These are phyloP conservation scores for Paedocypris sp. DNA, from an alignment of 2,113 vertebrate genomes.

Conservation along the genomic window DNA sequence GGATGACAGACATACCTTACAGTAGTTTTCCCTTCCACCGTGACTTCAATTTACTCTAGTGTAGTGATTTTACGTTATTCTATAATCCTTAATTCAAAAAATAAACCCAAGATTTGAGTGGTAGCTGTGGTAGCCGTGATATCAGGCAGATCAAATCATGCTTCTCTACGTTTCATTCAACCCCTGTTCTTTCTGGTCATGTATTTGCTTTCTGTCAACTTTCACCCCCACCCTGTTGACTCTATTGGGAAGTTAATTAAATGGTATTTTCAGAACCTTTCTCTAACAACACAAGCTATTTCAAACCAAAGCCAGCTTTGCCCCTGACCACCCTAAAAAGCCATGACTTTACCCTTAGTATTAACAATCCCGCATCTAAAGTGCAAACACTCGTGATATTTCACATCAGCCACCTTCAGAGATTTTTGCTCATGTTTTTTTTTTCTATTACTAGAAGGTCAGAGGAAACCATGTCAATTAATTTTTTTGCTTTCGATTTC, in stretches of 20 bases:
- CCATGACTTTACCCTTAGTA: not conserved
- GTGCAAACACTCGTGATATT: slow-evolving; percentile 15
- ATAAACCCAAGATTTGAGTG: too few species aligned
- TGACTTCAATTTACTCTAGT: too few species aligned
- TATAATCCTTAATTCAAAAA: too few species aligned
- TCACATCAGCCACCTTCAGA: not conserved
- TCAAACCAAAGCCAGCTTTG: not conserved
- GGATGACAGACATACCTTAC: not conserved
- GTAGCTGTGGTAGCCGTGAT: too few species aligned
- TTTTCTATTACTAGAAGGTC: not conserved
- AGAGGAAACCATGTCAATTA: not conserved
- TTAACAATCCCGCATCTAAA: slow-evolving; percentile 9
- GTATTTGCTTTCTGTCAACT: not conserved
- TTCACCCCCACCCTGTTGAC: not conserved
- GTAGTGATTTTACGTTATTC: too few species aligned
- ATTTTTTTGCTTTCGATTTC: not conserved
- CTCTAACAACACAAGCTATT: not conserved
- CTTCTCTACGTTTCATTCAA: not conserved
- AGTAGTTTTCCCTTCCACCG: not conserved
- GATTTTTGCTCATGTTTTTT: not conserved
- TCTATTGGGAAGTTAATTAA: not conserved
- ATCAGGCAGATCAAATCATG: too few species aligned
- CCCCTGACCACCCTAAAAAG: not conserved
- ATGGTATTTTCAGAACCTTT: not conserved
- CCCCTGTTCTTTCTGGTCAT: not conserved